Evolutionary conservation across 2,113 vertebrate genomes (phyloP).

Genomic region (Coptodon rendalli): DNA sequence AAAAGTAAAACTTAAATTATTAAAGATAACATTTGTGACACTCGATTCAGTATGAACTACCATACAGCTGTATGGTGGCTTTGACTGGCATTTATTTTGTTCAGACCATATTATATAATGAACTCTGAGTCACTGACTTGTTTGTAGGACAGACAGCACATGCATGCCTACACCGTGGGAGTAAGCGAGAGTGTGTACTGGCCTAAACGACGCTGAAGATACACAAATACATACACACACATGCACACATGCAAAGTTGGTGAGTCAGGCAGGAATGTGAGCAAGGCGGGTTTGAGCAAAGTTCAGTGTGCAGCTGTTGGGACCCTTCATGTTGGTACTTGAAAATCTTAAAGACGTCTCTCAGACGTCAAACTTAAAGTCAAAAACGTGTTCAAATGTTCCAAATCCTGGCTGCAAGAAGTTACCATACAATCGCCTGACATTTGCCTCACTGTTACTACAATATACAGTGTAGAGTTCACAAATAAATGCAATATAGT

Average conservation of each 20-base stretch:
- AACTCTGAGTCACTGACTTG: constrained; percentile 39
- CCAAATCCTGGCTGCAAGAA: neutral
- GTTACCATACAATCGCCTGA: neutral
- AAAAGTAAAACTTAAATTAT: neutral
- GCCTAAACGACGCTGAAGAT: neutral
- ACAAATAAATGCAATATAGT: neutral
- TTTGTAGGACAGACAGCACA: constrained; percentile 32
- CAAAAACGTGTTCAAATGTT: neutral
- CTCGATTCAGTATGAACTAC: neutral
- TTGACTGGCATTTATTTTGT: constrained; percentile 17
- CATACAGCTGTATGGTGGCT: neutral
- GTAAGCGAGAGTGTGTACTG: neutral
- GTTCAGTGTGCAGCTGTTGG: constrained; percentile 42
- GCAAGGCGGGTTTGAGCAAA: constrained; percentile 37
- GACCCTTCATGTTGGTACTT: constrained; percentile 51
- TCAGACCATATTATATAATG: constrained; percentile 24
- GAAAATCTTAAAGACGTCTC: constrained; percentile 33
- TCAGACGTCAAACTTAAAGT: constrained; percentile 8
- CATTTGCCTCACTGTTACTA: neutral
- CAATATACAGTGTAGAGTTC: neutral
- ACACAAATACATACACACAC: neutral
- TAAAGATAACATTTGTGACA: neutral
- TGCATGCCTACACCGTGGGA: neutral
- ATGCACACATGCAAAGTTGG: neutral
- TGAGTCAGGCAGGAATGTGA: constrained; percentile 66